Conservation (phyloP, 2,113 vertebrate species). For the Labeo rohita region DNA sequence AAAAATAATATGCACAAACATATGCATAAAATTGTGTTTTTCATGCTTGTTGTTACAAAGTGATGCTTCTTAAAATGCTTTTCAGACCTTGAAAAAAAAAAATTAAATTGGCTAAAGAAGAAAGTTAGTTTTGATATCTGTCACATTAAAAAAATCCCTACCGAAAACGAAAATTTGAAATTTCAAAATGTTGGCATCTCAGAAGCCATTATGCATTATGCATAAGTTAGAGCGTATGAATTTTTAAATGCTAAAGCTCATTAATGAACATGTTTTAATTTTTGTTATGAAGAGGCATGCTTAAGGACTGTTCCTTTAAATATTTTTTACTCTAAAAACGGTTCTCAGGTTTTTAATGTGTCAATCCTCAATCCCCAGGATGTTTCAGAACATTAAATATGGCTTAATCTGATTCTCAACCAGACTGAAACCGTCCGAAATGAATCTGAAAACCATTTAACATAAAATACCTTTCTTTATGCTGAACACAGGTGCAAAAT, state of each 20-base stretch:
- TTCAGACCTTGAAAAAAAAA: not conserved
- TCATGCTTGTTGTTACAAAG: not conserved
- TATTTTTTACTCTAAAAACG: not conserved
- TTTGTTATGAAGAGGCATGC: not conserved
- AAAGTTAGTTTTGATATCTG: not conserved
- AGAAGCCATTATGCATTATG: slow-evolving; percentile 2
- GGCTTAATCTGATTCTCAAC: slow-evolving; percentile 23
- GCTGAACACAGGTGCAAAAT: slow-evolving; percentile 78
- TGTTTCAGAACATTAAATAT: not conserved
- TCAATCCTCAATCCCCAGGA: not conserved
- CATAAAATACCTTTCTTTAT: slow-evolving; percentile 14
- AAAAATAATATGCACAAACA: not conserved
- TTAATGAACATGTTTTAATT: not conserved
- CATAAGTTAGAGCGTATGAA: not conserved
- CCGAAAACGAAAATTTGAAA: not conserved
- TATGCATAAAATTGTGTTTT: not conserved
- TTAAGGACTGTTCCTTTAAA: not conserved
- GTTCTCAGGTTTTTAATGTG: not conserved
- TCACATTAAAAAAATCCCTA: not conserved
- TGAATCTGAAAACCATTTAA: slow-evolving; percentile 18
- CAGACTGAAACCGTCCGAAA: not conserved
- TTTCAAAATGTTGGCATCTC: slow-evolving; percentile 3
- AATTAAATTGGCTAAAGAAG: not conserved
- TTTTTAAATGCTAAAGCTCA: not conserved
- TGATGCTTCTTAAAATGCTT: not conserved